These are phyloP conservation scores for Mythimna albipuncta DNA, from an alignment of 2,888 invertebrate species.

Conservation along the genomic window DNA sequence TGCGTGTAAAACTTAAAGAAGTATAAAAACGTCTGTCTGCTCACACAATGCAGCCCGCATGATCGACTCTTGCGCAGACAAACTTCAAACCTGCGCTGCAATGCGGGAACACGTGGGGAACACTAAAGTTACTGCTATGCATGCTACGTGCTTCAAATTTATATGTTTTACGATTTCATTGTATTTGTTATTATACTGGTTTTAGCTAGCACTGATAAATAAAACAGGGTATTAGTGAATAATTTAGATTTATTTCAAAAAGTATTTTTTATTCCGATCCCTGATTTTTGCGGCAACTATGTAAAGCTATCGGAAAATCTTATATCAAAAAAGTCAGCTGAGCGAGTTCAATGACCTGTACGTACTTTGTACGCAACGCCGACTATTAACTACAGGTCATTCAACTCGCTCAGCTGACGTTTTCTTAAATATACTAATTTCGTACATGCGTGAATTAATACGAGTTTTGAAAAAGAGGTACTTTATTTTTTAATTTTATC, in stretches of 20 bases:
- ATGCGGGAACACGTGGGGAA: conserved; percentile 39
- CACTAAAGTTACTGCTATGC: conserved; percentile 49
- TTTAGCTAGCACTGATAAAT: neutral
- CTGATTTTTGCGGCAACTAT: too few species aligned
- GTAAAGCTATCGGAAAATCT: too few species aligned
- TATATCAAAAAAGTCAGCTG: too few species aligned
- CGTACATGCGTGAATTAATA: too few species aligned
- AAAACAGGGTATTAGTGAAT: conserved; percentile 5
- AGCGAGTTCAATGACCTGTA: too few species aligned
- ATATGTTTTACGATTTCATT: conserved; percentile 36
- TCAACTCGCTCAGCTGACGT: too few species aligned
- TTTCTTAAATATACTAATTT: too few species aligned
- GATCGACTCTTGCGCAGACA: conserved; percentile 47
- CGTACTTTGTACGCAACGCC: too few species aligned
- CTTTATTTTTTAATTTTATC: too few species aligned
- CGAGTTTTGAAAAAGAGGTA: too few species aligned
- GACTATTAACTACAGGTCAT: too few species aligned
- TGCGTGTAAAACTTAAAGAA: conserved; percentile 41
- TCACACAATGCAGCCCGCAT: conserved; percentile 57
- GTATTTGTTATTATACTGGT: conserved; percentile 40
- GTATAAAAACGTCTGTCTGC: conserved; percentile 31
- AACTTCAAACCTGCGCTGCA: conserved; percentile 44
- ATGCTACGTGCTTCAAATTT: conserved; percentile 32
- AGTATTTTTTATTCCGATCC: too few species aligned
- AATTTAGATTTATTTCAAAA: conserved; percentile 13